phyloP scores from a whole-genome alignment of 2,113 vertebrate species.

The Pterocles gutturalis region DNA sequence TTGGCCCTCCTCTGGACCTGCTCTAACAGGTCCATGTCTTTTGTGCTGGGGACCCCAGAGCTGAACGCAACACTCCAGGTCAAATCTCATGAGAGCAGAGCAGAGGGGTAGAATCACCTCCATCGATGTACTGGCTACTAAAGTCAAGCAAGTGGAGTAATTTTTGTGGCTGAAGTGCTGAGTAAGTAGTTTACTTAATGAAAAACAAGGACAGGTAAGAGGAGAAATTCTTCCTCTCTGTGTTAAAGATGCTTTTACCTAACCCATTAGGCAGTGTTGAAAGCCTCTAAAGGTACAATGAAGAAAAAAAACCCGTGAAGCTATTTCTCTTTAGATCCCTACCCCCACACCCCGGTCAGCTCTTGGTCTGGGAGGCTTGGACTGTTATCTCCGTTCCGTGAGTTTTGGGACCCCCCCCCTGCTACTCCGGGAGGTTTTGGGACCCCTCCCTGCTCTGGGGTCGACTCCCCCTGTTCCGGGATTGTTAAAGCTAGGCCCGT shows the following conservation, averaged over 20 bases:
- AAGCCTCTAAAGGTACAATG: not conserved
- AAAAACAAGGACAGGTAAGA: not conserved
- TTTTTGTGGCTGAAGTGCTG: not conserved
- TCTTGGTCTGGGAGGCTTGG: no score
- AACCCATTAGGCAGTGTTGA: not conserved
- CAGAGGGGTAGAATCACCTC: not conserved
- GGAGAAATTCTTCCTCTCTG: not conserved
- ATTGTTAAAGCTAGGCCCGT: no score
- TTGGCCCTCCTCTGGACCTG: not conserved
- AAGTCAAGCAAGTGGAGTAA: not conserved
- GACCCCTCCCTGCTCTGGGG: no score
- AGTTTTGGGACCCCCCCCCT: no score
- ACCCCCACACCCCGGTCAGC: no score
- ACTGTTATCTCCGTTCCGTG: no score
- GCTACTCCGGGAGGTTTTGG: no score
- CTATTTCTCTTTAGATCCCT: not conserved
- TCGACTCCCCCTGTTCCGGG: no score
- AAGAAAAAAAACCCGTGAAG: not conserved
- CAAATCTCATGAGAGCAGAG: not conserved
- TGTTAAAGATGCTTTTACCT: not conserved
- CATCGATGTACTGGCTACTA: accelerated
- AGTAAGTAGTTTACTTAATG: not conserved
- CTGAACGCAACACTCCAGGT: not conserved
- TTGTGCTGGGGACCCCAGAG: not conserved
- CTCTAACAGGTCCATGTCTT: not conserved